These are phyloP conservation scores for Drosophila limbata DNA, from an alignment of 2,888 invertebrate genomes.

Conservation along the genomic window DNA sequence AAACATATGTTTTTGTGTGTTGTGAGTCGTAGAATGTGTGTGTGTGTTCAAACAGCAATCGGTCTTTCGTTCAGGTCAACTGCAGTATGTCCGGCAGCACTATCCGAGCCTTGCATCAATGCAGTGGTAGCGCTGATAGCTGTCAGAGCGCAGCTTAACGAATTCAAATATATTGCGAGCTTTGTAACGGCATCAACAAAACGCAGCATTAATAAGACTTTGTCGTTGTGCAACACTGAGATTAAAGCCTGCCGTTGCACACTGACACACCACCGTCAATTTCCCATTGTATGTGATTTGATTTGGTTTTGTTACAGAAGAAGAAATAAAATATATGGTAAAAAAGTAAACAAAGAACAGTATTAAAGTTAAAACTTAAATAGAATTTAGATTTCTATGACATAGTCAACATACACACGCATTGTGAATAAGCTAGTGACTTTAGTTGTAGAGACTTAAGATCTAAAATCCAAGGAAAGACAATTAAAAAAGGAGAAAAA, in stretches of 20 bases:
- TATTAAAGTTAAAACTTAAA: slow-evolving; percentile 32
- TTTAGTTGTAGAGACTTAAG: slow-evolving; percentile 47
- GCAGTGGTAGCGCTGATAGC: slow-evolving; percentile 6
- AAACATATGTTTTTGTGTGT: slow-evolving; percentile 5
- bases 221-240: slow-evolving; percentile 30
- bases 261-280: slow-evolving; percentile 8
- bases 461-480: slow-evolving; percentile 46
- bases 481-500: slow-evolving; percentile 2
- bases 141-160: slow-evolving; percentile 3
- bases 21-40: background rate
- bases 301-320: slow-evolving; percentile 7
- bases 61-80: slow-evolving; percentile 13
- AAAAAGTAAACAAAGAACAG: slow-evolving; percentile 23
- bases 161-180: slow-evolving; percentile 2
- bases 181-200: slow-evolving; percentile 9
- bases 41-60: background rate
- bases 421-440: slow-evolving; percentile 40
- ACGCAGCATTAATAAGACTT: slow-evolving; percentile 4
- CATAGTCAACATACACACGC: slow-evolving; percentile 31
- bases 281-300: background rate
- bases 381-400: slow-evolving; percentile 30
- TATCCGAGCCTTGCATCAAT: background rate
- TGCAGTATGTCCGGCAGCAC: slow-evolving; percentile 6
- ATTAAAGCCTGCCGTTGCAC: slow-evolving; percentile 10
- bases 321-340: slow-evolving; percentile 8